A percentile compares a stretch with the other conserved stretches of the same genome.
These are phyloP conservation scores for Campoplex capitator DNA, from an alignment of 2,888 invertebrate genomes.

Conservation along the genomic window DNA sequence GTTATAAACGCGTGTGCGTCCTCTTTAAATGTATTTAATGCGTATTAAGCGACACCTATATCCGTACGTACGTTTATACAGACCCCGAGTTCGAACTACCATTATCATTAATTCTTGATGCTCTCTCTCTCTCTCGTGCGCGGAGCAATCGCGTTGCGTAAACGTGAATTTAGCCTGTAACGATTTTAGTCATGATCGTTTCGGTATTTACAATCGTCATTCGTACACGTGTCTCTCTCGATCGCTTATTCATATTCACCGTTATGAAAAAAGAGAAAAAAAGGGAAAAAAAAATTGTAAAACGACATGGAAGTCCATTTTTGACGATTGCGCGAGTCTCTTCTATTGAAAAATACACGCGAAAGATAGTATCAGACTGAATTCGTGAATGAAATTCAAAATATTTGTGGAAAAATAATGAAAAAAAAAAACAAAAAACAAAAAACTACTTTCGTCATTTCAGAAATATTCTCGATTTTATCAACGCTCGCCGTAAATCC, in stretches of 20 bases:
- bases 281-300: background rate
- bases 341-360: background rate
- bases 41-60: background rate
- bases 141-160: conserved; percentile 72
- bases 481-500: background rate
- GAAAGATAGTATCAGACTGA: background rate
- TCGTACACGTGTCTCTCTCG: conserved; percentile 1
- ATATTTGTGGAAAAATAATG: background rate
- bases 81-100: conserved; percentile 53
- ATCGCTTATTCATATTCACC: conserved; percentile 3
- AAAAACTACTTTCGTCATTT: background rate
- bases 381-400: background rate
- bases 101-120: conserved; percentile 73
- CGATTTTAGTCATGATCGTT: conserved; percentile 68
- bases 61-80: background rate
- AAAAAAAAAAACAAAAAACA: too few species aligned
- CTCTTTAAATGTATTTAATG: conserved; percentile 1
- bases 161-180: conserved; percentile 76
- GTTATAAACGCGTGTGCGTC: conserved; percentile 24
- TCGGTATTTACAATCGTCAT: background rate
- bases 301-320: background rate
- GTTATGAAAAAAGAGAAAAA: background rate
- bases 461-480: background rate
- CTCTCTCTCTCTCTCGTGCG: background rate
- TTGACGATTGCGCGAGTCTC: background rate